Percentiles rank a stretch among this genome's conserved stretches.
phyloP scores from a whole-genome alignment of 2,113 vertebrate species.

The Dasyornis broadbenti region DNA sequence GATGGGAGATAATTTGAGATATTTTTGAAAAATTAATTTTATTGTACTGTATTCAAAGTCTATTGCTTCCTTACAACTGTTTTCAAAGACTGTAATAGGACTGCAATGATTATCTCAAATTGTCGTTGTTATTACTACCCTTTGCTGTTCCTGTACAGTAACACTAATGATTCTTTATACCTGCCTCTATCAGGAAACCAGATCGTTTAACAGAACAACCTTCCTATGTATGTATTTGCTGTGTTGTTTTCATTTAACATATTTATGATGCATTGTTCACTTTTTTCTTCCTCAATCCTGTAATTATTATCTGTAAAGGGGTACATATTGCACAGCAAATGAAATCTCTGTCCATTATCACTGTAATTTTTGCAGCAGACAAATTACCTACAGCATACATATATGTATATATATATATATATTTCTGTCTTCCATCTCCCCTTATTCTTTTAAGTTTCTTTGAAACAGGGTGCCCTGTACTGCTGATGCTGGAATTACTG shows the following conservation, averaged over 20 bases:
- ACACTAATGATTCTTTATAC: constrained; percentile 12
- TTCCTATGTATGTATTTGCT: neutral
- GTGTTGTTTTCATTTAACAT: constrained; percentile 5
- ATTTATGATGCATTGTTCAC: neutral
- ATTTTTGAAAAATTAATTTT: constrained; percentile 1
- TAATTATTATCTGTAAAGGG: neutral
- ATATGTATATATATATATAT: neutral
- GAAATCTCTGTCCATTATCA: neutral
- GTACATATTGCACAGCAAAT: neutral
- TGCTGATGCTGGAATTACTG: neutral
- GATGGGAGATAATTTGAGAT: neutral
- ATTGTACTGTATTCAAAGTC: neutral
- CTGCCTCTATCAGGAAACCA: constrained; percentile 33
- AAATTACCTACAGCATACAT: neutral
- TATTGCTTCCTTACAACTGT: neutral
- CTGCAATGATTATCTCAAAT: neutral
- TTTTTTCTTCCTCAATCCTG: neutral
- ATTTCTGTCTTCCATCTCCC: neutral
- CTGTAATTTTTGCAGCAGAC: neutral
- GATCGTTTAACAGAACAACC: neutral
- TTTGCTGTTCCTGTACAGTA: neutral
- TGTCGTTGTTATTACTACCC: neutral
- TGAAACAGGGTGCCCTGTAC: neutral
- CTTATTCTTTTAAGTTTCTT: neutral
- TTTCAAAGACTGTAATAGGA: neutral